Evolutionary conservation across 1,140 invertebrate genomes (phyloP).

Genomic region (Cydia splendana): DNA sequence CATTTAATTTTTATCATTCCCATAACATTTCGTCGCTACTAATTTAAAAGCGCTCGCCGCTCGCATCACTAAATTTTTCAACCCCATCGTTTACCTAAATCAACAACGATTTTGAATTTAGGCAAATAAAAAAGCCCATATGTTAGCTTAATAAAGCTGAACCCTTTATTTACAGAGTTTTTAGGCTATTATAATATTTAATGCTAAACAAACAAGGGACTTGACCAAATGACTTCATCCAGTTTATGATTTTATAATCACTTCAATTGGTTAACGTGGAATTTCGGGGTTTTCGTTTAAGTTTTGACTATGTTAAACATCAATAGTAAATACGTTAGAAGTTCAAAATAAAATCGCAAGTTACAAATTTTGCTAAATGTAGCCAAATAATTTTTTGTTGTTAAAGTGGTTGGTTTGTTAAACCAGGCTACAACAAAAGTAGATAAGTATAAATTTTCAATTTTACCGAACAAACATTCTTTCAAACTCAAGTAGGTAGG

Average conservation of each 20-base stretch:
- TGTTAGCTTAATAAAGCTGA: constrained; percentile 66
- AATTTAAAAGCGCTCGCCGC: constrained; percentile 9
- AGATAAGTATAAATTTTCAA: no score
- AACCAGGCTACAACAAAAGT: no score
- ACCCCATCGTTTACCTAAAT: constrained; percentile 50
- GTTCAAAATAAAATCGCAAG: no score
- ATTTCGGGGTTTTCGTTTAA: constrained; percentile 41
- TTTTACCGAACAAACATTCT: no score
- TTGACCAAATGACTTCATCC: constrained; percentile 70
- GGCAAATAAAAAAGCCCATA: constrained; percentile 54
- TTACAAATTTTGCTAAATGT: no score
- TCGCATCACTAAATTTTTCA: constrained; percentile 19
- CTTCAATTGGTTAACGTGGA: constrained; percentile 40
- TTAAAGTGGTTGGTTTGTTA: no score
- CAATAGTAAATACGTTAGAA: no score
- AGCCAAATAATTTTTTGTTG: no score
- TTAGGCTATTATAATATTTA: constrained; percentile 75
- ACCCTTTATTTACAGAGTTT: constrained; percentile 73
- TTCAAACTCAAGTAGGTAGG: no score
- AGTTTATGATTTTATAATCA: constrained; percentile 41
- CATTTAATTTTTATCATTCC: no score
- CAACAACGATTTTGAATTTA: constrained; percentile 47
- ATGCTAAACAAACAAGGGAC: constrained; percentile 73
- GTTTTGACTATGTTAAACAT: constrained; percentile 1
- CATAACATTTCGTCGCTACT: neutral